Evolutionary conservation across 2,113 vertebrate species (phyloP), one percentile per base, ranked within the genome.

Genomic region (Chaetura pelagica): DNA sequence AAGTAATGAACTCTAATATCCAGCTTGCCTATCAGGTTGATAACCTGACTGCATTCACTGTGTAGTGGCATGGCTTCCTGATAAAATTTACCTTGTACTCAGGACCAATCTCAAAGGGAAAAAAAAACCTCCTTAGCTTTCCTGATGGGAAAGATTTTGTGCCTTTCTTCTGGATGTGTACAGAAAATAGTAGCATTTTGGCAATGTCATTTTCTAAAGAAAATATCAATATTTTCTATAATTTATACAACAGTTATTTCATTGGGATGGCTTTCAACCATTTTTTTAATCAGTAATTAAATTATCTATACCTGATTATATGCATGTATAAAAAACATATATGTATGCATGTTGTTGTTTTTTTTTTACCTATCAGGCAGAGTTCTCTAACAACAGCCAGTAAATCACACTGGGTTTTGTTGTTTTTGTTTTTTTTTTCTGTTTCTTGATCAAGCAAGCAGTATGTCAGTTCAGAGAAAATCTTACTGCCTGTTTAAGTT

Each of bases 401-500:
- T 19, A 71, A 78, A 81, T 58, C 57, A 83, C 26, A 67, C 4
- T 1, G 0, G 34, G 14, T 5, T 79, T 57, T 19, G n/a, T 91
- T 66, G 58, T 38, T 48, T 38, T 2, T 4, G 57, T 49, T 66
- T 51, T 48, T n/a, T 2, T 64, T 84, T 4, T 29, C 1, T 68
- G 84, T 93, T 91, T 73, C 78, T 74, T 87, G 38, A 76, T 84
- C 90, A 93, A 94, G 30, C 6, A 86, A 86, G 79, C 8, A 40
- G 4, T 23, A 32, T 72, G n/a, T 51, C 51, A 93, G 29, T 23
- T 30, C 38, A 92, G 14, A 44, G 16, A 88, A 90, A 86, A 77
- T 64, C 23, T 62, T 77, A 81, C 48, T 80, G 26, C 22, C 38
- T 81, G 19, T 38, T 73, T 72, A 85, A 82, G 42, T 40, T 40